These are phyloP conservation scores for Conus canariensis DNA, from an alignment of 2,888 invertebrate species.

Conservation along the genomic window DNA sequence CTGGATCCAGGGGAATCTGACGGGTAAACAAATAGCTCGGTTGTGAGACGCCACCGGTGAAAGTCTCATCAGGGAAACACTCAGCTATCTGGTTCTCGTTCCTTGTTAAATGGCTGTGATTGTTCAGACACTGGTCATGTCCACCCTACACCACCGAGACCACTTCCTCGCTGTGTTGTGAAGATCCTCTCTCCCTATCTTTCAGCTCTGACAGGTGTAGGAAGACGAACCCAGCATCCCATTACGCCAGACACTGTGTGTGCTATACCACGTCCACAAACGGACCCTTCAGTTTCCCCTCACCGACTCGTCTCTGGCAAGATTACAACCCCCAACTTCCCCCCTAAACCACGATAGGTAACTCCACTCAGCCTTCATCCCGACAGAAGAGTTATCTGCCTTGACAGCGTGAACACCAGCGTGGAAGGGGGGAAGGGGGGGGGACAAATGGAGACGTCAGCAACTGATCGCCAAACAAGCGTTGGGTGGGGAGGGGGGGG, in stretches of 20 bases:
- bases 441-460: slow-evolving; percentile 6
- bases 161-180: not conserved
- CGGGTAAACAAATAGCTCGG: not conserved
- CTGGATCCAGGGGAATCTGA: not conserved
- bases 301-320: not conserved
- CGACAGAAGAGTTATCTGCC: not conserved
- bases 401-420: not conserved
- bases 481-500: too few relatives aligned
- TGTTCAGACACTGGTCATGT: not conserved
- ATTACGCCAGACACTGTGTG: not conserved
- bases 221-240: not conserved
- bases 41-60: not conserved
- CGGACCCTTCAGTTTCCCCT: not conserved
- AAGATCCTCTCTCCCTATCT: not conserved
- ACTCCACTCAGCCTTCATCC: not conserved
- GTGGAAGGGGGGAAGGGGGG: too few relatives aligned
- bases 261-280: not conserved
- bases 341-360: not conserved
- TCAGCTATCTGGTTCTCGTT: not conserved
- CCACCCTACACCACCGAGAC: not conserved
- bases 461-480: not conserved
- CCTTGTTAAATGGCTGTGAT: not conserved
- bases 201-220: not conserved
- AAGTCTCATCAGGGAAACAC: too few relatives aligned
- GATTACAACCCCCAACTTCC: not conserved